phyloP scores from a whole-genome alignment of 2,797 vertebrate species.

The Xiphorhynchus erythropygius region DNA sequence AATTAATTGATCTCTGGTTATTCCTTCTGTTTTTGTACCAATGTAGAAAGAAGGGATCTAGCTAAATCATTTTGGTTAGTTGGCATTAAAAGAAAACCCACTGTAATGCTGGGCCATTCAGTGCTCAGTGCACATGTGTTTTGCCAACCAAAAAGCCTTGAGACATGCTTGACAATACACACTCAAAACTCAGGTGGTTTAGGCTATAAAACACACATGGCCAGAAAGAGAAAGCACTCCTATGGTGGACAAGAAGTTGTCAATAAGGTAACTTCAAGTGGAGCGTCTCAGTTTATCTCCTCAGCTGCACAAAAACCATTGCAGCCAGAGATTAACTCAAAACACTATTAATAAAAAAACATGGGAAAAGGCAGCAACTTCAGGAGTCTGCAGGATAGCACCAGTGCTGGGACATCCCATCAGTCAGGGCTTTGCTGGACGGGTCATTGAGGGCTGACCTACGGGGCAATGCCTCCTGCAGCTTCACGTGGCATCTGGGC shows the following conservation, averaged over 20 bases:
- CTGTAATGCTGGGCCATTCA: fast-evolving
- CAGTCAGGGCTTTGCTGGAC: background rate
- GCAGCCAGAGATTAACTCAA: background rate
- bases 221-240: background rate
- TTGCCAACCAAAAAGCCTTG: background rate
- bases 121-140: fast-evolving
- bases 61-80: background rate
- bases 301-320: background rate
- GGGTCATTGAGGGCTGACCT: background rate
- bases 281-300: background rate
- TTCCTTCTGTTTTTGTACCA: background rate
- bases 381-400: background rate
- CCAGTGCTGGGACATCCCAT: background rate
- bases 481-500: background rate
- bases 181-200: background rate
- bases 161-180: fast-evolving
- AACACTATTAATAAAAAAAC: background rate
- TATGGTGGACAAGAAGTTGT: background rate
- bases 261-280: fast-evolving
- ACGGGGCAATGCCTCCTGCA: background rate
- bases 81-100: background rate
- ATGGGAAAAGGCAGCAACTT: background rate
- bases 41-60: background rate
- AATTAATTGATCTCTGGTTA: background rate
- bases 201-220: background rate